Evolutionary conservation across 2,797 vertebrate species (phyloP).

Genomic region (Parambassis ranga): DNA sequence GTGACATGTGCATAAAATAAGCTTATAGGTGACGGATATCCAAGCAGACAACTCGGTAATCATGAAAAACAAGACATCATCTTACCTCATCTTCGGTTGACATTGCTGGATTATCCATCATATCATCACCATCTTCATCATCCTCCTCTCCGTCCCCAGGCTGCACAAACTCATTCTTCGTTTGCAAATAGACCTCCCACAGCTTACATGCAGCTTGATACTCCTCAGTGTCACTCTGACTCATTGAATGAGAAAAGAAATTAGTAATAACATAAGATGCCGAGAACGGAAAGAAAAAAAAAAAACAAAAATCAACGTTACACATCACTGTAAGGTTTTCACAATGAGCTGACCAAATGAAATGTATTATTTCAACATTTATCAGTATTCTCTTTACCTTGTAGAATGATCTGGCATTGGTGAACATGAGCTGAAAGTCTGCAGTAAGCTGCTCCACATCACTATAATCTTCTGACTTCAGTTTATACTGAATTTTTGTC

Average conservation of each 20-base stretch:
- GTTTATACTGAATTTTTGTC: slow-evolving; percentile 97
- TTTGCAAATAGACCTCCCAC: slow-evolving; percentile 93
- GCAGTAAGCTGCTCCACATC: slow-evolving; percentile 91
- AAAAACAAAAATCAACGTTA: too few relatives aligned
- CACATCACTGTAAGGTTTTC: too few relatives aligned
- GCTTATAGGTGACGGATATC: not conserved
- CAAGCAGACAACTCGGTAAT: not conserved
- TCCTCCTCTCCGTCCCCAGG: slow-evolving; percentile 88
- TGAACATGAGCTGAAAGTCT: slow-evolving; percentile 96
- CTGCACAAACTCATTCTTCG: slow-evolving; percentile 93
- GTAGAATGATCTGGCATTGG: slow-evolving; percentile 96
- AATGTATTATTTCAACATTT: not conserved
- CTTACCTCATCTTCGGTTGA: slow-evolving; percentile 87
- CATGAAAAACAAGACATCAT: not conserved
- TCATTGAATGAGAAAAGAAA: not conserved
- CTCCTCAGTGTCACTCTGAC: slow-evolving; percentile 89
- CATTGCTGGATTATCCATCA: slow-evolving; percentile 86
- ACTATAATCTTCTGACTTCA: slow-evolving; percentile 97
- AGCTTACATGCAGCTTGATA: slow-evolving; percentile 93
- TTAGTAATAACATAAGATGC: not conserved
- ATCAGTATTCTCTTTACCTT: slow-evolving; percentile 85
- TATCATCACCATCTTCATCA: slow-evolving; percentile 89
- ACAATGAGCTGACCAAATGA: not conserved
- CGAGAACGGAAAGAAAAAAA: too few relatives aligned
- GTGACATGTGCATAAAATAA: not conserved